phyloP scores from a whole-genome alignment of 2,888 invertebrate genomes.

The Scaptomyza flava region DNA sequence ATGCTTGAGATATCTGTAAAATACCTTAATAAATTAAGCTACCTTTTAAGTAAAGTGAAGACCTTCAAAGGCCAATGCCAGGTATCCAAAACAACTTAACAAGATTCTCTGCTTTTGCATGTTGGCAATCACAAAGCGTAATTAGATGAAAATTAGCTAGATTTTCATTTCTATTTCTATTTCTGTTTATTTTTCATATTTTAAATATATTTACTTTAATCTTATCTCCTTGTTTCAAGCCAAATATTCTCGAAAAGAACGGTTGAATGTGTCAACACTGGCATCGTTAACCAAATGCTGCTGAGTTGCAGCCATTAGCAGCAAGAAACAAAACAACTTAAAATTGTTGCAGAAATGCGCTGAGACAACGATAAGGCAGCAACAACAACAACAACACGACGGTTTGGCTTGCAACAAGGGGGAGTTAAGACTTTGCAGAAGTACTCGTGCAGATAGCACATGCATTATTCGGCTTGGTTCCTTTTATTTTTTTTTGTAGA shows the following conservation, averaged over 20 bases:
- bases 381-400: constrained; percentile 2
- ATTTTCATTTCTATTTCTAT: too few species aligned
- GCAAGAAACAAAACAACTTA: constrained; percentile 42
- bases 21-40: too few species aligned
- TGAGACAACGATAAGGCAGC: constrained; percentile 6
- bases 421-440: background rate
- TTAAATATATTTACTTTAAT: too few species aligned
- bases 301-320: constrained; percentile 49
- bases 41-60: too few species aligned
- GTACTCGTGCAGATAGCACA: background rate
- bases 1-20: too few species aligned
- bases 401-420: background rate
- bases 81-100: too few species aligned
- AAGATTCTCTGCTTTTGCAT: too few species aligned
- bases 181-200: too few species aligned
- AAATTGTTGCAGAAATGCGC: constrained; percentile 1
- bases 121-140: too few species aligned
- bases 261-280: background rate
- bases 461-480: constrained; percentile 2
- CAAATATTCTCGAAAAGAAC: background rate
- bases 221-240: background rate
- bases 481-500: background rate
- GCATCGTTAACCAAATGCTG: background rate
- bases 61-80: too few species aligned
- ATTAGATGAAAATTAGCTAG: too few species aligned